Evolutionary conservation across 1,140 invertebrate species (phyloP).

Genomic region (Babylonia areolata): DNA sequence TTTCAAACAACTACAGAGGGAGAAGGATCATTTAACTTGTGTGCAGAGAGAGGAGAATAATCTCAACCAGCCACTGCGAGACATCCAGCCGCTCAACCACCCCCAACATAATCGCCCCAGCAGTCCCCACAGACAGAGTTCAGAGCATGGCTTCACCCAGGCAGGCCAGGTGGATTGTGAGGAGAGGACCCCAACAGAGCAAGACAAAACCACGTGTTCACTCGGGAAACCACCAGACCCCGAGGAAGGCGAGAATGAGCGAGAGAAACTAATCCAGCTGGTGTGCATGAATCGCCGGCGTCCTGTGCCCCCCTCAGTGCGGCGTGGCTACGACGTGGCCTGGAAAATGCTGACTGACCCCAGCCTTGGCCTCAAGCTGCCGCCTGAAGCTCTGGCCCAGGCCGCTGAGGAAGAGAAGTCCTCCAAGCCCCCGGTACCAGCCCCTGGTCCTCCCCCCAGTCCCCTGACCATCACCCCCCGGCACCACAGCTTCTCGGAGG

Average conservation of each 20-base stretch:
- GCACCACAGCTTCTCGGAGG: not conserved
- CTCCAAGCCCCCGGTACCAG: not conserved
- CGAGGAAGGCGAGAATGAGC: conserved; percentile 36
- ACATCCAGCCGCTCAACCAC: conserved; percentile 42
- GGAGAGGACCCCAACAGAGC: not conserved
- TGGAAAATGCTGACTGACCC: conserved; percentile 66
- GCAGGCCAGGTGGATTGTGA: not conserved
- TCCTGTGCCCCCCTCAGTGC: conserved; percentile 50
- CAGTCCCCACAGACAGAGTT: not conserved
- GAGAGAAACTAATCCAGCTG: conserved; percentile 43
- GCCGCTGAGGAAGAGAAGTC: conserved; percentile 8
- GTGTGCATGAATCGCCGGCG: conserved; percentile 45
- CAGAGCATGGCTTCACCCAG: not conserved
- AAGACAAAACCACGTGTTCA: not conserved
- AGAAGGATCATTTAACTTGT: not conserved
- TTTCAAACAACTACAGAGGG: conserved; percentile 47
- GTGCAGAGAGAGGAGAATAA: not conserved
- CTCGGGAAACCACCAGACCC: conserved; percentile 3
- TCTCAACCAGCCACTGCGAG: conserved; percentile 47
- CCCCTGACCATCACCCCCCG: not conserved
- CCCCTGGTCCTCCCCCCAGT: not conserved
- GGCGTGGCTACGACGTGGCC: conserved; percentile 61
- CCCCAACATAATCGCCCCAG: not conserved
- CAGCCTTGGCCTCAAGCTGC: conserved; percentile 38
- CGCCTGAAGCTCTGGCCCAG: conserved; percentile 16